Conservation (phyloP, 1,140 invertebrate genomes). For the Daktulosphaira vitifoliae region DNA sequence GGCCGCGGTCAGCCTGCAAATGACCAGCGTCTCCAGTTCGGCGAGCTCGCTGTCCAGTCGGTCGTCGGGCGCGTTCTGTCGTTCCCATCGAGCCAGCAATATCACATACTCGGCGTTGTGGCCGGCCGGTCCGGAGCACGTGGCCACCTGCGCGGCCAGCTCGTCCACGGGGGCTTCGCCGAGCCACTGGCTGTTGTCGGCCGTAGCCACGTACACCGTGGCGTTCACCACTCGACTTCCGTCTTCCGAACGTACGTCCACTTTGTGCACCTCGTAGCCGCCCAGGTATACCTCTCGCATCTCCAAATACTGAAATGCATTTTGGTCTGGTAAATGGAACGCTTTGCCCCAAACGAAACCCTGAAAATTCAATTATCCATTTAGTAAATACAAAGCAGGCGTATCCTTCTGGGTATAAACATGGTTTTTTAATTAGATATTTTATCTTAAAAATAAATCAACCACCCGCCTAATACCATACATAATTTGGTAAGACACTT, state of each 20-base stretch:
- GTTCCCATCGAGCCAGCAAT: conserved; percentile 69
- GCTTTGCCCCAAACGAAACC: conserved; percentile 72
- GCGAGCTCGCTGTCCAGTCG: conserved; percentile 54
- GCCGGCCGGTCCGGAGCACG: conserved; percentile 55
- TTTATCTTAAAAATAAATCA: not conserved
- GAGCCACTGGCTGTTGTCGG: conserved; percentile 63
- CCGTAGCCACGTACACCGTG: conserved; percentile 43
- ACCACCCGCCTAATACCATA: too few relatives aligned
- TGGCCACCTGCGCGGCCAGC: conserved; percentile 64
- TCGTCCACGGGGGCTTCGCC: conserved; percentile 57
- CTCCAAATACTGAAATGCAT: conserved; percentile 64
- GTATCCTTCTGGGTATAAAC: too few relatives aligned
- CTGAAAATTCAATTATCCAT: conserved; percentile 47
- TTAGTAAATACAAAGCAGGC: not conserved
- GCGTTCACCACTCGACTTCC: conserved; percentile 39
- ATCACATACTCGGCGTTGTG: conserved; percentile 77
- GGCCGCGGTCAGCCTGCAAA: conserved; percentile 41
- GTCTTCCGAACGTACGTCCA: conserved; percentile 60
- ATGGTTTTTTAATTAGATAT: too few relatives aligned
- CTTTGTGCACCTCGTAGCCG: conserved; percentile 58
- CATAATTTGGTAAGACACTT: too few relatives aligned
- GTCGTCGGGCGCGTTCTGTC: conserved; percentile 64
- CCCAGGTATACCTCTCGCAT: conserved; percentile 67
- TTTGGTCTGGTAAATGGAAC: conserved; percentile 59
- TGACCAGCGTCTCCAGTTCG: conserved; percentile 58